These are phyloP conservation scores for Notocelia uddmanniana DNA, from an alignment of 2,888 invertebrate species.

Conservation along the genomic window DNA sequence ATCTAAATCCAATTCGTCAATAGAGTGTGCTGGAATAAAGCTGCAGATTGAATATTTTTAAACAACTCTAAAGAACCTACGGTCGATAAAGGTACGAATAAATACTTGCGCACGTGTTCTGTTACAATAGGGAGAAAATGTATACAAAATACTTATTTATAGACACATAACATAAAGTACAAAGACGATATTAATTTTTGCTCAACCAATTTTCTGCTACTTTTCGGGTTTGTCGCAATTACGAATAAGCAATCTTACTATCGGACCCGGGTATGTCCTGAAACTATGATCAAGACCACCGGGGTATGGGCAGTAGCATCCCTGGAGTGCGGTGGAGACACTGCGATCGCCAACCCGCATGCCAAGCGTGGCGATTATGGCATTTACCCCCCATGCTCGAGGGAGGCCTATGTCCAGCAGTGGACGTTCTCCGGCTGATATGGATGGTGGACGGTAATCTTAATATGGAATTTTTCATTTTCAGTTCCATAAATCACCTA, in stretches of 20 bases:
- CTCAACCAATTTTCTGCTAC: slow-evolving; percentile 2
- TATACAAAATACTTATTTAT: background rate
- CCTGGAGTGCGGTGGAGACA: no score
- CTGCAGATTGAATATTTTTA: background rate
- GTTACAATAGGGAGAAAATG: background rate
- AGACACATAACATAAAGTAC: background rate
- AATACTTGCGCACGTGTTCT: background rate
- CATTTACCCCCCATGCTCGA: no score
- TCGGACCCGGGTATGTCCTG: no score
- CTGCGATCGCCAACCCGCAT: no score
- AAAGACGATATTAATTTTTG: background rate
- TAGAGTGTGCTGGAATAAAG: no score
- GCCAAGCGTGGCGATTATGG: no score
- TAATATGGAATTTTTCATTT: slow-evolving; percentile 39
- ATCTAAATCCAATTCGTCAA: background rate
- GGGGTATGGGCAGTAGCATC: no score
- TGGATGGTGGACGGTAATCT: no score
- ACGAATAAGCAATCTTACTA: slow-evolving; percentile 23
- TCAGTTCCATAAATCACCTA: slow-evolving; percentile 40
- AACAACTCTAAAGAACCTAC: background rate
- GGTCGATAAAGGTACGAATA: no score
- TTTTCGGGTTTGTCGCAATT: slow-evolving; percentile 32
- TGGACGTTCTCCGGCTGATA: no score
- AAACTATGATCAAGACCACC: no score
- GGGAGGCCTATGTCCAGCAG: no score